phyloP scores from a whole-genome alignment of 37 sponge, comb jelly and placozoan species.

The Ephydatia muelleri region DNA sequence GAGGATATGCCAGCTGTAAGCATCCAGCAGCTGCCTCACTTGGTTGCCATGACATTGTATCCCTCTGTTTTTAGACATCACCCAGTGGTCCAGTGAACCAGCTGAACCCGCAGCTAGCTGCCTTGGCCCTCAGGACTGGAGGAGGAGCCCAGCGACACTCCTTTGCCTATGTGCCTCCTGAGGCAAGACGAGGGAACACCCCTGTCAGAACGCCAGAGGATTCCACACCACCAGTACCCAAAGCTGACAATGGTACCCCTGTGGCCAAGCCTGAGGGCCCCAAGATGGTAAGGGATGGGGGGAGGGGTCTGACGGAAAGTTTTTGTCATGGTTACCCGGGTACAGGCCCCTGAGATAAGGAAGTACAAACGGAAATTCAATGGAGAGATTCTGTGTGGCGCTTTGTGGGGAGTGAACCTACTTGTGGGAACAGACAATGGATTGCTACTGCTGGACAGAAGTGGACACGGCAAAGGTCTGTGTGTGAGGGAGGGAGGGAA shows the following conservation, averaged over 20 bases:
- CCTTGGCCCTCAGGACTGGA: not conserved
- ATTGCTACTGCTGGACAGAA: conserved; percentile 89
- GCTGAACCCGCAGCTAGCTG: conserved; percentile 33
- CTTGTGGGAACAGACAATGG: conserved; percentile 97
- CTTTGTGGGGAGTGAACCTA: conserved; percentile 97
- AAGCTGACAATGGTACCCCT: not conserved
- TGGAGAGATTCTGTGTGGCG: conserved; percentile 94
- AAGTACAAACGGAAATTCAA: conserved; percentile 96
- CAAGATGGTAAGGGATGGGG: conserved; percentile 66
- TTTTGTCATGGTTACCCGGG: not conserved
- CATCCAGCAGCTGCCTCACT: not conserved
- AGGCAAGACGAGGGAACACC: not conserved
- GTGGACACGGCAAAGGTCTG: conserved; percentile 94
- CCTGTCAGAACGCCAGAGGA: not conserved
- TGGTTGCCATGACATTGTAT: not conserved
- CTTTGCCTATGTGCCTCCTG: conserved; percentile 42
- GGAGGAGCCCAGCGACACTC: conserved; percentile 34
- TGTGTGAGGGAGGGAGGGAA: not conserved
- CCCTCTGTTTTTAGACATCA: not conserved
- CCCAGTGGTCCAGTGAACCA: not conserved
- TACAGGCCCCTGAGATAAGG: conserved; percentile 90
- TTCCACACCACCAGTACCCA: conserved; percentile 4
- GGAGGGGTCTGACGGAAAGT: not conserved
- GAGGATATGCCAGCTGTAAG: conserved; percentile 28
- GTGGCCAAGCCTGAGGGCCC: conserved; percentile 43